A percentile compares a stretch with the other conserved stretches of the same genome.
phyloP scores from a whole-genome alignment of 2,797 vertebrate genomes.

The Uromys caudimaculatus region DNA sequence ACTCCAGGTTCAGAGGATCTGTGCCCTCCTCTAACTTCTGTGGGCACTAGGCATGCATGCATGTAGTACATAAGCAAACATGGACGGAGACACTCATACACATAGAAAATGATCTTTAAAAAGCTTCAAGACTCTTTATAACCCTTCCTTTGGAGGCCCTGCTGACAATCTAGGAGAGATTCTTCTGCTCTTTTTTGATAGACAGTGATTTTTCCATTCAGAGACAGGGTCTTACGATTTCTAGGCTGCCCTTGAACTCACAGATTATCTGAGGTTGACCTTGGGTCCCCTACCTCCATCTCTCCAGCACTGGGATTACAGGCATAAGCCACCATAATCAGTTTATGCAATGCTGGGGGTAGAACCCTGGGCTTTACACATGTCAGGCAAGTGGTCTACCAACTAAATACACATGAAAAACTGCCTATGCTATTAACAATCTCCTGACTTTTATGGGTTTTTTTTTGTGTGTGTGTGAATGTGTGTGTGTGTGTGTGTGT shows the following conservation, averaged over 20 bases:
- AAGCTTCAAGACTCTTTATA: not conserved
- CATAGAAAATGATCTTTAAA: not conserved
- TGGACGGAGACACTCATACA: not conserved
- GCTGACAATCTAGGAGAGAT: not conserved
- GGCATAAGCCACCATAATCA: not conserved
- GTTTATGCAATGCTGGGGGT: not conserved
- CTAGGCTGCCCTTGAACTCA: not conserved
- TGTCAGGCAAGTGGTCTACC: not conserved
- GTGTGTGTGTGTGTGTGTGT: not conserved
- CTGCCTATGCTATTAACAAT: not conserved
- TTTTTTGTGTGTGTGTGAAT: not conserved
- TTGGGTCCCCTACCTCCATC: not conserved
- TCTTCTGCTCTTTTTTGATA: not conserved
- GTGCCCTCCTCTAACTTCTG: not conserved
- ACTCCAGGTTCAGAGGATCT: not conserved
- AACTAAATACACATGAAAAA: not conserved
- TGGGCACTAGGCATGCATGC: not conserved
- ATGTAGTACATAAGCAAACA: not conserved
- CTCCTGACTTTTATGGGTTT: not conserved
- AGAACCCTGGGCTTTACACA: not conserved
- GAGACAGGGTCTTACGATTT: not conserved
- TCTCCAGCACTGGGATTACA: not conserved
- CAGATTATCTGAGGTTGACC: not conserved
- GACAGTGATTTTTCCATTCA: not conserved
- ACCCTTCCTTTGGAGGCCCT: not conserved